Base-by-base conservation (phyloP, 2,888 invertebrate species). In the Gryllus longicercus region DNA sequence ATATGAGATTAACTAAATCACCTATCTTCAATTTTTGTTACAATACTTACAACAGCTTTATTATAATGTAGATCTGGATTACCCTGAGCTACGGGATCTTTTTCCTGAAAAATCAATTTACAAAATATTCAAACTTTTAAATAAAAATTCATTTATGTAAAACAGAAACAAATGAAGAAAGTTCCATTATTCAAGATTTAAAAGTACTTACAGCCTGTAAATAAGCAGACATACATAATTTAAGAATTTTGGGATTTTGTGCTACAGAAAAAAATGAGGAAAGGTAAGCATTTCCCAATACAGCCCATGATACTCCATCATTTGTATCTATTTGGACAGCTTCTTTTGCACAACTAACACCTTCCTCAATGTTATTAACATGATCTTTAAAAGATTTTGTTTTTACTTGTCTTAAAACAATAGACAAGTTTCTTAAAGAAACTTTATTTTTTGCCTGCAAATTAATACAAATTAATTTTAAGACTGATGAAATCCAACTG, bases 41-140 rank as follows among this genome's bases (percentile, higher is more conserved):
- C 81, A 75, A 82, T 83, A 90, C 93, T 91, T 88, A 96, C 95
- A 85, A 94, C 91, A 81, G 93, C 95, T 88, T 93, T 93, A 87
- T 96, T 96, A 85, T 93, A 95, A 87, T 94, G 93, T 77, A 96
- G 89, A 87, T 96, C 95, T 0, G 95, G 92, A 83, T 93, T 93
- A 82, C 91, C 92, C 85, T 89, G 91, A 0, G 94, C 92, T 2
- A 92, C 88, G 0, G 92, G 88, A 85, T 95, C 92, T 86, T 91
- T 91, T 86, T 92, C 92, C 92, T 92, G 85, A 50, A 86, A 86
- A 81, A 82, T 76, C 75, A 78, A 80, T 78, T 21, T 75, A 50
- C 23, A 18, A 63, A 77, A 50, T 16, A 11, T 21, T 25, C n/a
- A 49, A 11, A 75, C 23, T 51, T 38, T 49, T 49, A 25, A 21